These are phyloP conservation scores for Salmo trutta DNA, from an alignment of 2,797 vertebrate species.

Conservation along the genomic window DNA sequence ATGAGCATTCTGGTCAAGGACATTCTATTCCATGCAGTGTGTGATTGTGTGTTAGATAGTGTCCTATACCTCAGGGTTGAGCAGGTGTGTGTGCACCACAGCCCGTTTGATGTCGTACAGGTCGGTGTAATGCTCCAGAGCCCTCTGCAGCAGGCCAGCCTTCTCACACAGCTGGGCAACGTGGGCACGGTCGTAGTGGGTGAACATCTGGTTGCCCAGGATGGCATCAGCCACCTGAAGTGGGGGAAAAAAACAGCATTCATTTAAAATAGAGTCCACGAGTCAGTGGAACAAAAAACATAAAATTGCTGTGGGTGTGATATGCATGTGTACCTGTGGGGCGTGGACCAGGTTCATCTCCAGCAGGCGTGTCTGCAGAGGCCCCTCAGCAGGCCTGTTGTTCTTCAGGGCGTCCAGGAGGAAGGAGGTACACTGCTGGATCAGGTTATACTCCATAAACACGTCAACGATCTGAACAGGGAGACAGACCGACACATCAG, in stretches of 20 bases:
- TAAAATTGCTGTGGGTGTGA: not conserved
- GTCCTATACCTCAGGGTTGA: slow-evolving; percentile 91
- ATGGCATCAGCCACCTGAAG: slow-evolving; percentile 96
- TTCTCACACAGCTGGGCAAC: slow-evolving; percentile 99
- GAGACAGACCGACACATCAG: not conserved
- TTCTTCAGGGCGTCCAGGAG: slow-evolving; percentile 97
- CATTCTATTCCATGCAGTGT: not conserved
- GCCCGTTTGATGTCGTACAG: slow-evolving; percentile 97
- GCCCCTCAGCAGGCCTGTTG: slow-evolving; percentile 95
- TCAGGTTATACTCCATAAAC: slow-evolving; percentile 99
- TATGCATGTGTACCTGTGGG: slow-evolving; percentile 85
- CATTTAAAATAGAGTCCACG: not conserved
- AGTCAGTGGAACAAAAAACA: not conserved
- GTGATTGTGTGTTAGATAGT: not conserved
- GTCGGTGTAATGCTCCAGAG: slow-evolving; percentile 96
- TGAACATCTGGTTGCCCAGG: slow-evolving; percentile 99
- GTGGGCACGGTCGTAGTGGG: slow-evolving; percentile 96
- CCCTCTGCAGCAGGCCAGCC: slow-evolving; percentile 95
- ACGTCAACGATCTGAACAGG: slow-evolving; percentile 92
- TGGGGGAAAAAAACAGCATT: slow-evolving; percentile 26
- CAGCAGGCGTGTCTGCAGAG: slow-evolving; percentile 93
- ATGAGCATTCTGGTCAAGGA: not conserved
- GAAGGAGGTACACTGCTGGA: slow-evolving; percentile 98
- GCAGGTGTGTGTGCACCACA: slow-evolving; percentile 96
- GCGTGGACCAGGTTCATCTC: slow-evolving; percentile 99